Percentiles rank a stretch among this genome's conserved stretches.
phyloP scores from a whole-genome alignment of 2,797 vertebrate genomes.

The Scarus forsteni region DNA sequence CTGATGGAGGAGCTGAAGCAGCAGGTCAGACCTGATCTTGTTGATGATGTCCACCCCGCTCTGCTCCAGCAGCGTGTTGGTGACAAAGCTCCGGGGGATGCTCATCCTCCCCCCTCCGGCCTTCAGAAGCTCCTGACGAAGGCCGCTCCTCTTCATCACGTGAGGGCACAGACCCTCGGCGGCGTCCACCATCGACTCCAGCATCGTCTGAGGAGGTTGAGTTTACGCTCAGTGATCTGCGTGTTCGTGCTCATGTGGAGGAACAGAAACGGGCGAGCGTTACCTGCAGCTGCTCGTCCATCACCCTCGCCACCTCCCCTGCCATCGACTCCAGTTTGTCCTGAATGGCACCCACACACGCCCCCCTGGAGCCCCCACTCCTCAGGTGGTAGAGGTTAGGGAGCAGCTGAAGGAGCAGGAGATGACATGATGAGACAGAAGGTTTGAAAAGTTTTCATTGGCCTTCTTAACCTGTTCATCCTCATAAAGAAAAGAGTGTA shows the following conservation, averaged over 20 bases:
- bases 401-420: slow-evolving; percentile 83
- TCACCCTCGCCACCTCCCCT: slow-evolving; percentile 91
- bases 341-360: slow-evolving; percentile 89
- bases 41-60: slow-evolving; percentile 96
- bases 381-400: slow-evolving; percentile 93
- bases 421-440: neutral
- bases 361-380: slow-evolving; percentile 70
- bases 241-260: too few species aligned
- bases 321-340: slow-evolving; percentile 94
- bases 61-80: slow-evolving; percentile 93
- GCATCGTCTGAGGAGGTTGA: slow-evolving; percentile 81
- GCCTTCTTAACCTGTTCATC: too few species aligned
- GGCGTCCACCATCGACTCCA: slow-evolving; percentile 93
- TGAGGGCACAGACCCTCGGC: slow-evolving; percentile 93
- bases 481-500: too few species aligned
- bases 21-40: slow-evolving; percentile 89
- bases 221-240: too few species aligned
- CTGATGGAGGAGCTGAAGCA: too few species aligned
- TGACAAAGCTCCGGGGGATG: slow-evolving; percentile 90
- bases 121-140: slow-evolving; percentile 89
- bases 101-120: slow-evolving; percentile 88
- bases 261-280: neutral
- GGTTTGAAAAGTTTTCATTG: too few species aligned
- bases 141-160: slow-evolving; percentile 89
- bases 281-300: slow-evolving; percentile 96